A percentile compares a stretch with the other conserved stretches of the same genome.
Conservation (phyloP, 2,888 invertebrate genomes). For the Erynnis tages region DNA sequence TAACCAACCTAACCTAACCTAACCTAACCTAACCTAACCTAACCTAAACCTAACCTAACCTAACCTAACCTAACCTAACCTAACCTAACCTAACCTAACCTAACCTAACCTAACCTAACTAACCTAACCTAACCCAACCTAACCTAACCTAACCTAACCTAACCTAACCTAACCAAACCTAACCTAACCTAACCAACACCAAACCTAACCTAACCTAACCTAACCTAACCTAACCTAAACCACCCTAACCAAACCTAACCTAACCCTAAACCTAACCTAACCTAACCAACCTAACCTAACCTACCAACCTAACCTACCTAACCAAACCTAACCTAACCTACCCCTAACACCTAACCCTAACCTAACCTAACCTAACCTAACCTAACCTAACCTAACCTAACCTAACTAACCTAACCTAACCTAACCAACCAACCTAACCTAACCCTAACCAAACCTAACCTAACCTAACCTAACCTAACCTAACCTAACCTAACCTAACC, state of each 20-base stretch:
- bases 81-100: conserved; percentile 28
- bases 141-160: conserved; percentile 34
- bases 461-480: no score
- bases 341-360: no score
- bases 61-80: no score
- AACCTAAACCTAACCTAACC: no score
- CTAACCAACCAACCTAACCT: conserved; percentile 1
- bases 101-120: conserved; percentile 26
- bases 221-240: conserved; percentile 32
- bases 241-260: conserved; percentile 38
- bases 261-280: conserved; percentile 41
- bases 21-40: no score
- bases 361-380: no score
- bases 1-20: no score
- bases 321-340: no score
- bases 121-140: conserved; percentile 31
- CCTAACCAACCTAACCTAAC: neutral
- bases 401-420: no score
- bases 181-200: conserved; percentile 33
- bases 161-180: conserved; percentile 38
- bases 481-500: no score
- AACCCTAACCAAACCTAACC: neutral
- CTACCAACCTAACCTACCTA: conserved; percentile 26
- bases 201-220: conserved; percentile 37
- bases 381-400: no score